Conservation (phyloP, 2,797 vertebrate genomes). For the Basileuterus tristriatus region DNA sequence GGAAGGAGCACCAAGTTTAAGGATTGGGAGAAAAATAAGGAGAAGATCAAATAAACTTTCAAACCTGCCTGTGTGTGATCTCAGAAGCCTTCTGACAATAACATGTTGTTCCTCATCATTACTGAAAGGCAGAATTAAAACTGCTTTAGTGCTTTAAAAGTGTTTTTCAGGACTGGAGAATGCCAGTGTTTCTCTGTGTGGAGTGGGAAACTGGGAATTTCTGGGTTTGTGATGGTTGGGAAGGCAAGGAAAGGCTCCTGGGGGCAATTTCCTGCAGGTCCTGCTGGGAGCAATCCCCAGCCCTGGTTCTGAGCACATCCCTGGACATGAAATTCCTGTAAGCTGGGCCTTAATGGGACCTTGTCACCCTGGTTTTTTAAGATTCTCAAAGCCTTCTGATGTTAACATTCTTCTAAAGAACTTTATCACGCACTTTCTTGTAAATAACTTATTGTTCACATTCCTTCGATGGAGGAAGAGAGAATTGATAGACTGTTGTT, state of each 20-base stretch:
- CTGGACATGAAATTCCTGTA: not conserved
- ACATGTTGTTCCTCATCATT: not conserved
- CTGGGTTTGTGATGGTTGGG: not conserved
- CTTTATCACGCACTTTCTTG: too few species aligned
- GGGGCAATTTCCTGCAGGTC: not conserved
- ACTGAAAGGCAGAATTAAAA: slow-evolving; percentile 6
- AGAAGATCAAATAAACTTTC: slow-evolving; percentile 34
- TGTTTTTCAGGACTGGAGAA: not conserved
- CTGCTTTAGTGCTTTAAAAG: not conserved
- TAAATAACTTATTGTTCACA: too few species aligned
- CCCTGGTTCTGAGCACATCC: not conserved
- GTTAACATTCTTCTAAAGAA: too few species aligned
- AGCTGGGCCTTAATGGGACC: not conserved
- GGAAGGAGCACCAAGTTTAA: not conserved
- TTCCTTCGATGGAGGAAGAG: too few species aligned
- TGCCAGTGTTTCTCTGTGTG: fast-evolving
- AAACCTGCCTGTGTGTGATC: not conserved
- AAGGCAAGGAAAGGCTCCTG: not conserved
- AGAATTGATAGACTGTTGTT: too few species aligned
- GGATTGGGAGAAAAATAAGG: not conserved
- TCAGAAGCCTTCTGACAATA: slow-evolving; percentile 9
- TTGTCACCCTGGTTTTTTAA: too few species aligned
- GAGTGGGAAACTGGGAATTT: not conserved
- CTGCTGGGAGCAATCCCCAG: not conserved
- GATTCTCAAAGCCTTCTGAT: too few species aligned